Evolutionary conservation across 2,888 invertebrate genomes (phyloP).

Genomic region (Acleris emargana): DNA sequence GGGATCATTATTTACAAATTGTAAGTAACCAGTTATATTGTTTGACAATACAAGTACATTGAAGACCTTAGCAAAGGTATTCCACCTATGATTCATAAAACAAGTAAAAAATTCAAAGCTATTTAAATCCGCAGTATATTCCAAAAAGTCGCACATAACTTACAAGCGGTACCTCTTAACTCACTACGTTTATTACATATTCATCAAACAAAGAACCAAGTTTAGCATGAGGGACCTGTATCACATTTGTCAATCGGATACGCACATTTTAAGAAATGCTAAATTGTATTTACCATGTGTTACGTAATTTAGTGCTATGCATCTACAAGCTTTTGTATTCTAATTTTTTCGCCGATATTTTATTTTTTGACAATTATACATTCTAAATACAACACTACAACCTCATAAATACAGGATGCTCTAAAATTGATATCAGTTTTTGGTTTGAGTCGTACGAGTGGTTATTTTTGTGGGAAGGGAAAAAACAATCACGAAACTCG

Average conservation of each 20-base stretch:
- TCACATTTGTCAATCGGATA: conserved; percentile 36
- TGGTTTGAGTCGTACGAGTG: neutral
- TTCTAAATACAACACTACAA: too few species aligned
- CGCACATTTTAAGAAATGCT: conserved; percentile 34
- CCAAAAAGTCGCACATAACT: conserved; percentile 62
- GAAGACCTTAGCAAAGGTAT: too few species aligned
- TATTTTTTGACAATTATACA: neutral
- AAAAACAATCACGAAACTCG: neutral
- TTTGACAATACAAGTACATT: too few species aligned
- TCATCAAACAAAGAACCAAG: conserved; percentile 37
- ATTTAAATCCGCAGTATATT: conserved; percentile 52
- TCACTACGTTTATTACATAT: conserved; percentile 40
- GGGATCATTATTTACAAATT: too few species aligned
- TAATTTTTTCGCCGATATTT: neutral
- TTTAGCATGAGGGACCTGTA: conserved; percentile 34
- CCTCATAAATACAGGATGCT: too few species aligned
- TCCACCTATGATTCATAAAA: conserved; percentile 31
- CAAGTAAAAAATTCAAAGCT: conserved; percentile 51
- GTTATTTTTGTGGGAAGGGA: neutral
- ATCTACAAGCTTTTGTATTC: too few species aligned
- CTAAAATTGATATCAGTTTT: too few species aligned
- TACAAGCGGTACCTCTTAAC: conserved; percentile 55
- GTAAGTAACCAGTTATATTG: too few species aligned
- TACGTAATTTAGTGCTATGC: conserved; percentile 1
- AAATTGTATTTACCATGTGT: conserved; percentile 22